Conservation (phyloP, 53 echinoderm and acorn worm genomes). For the Mesocentrotus franciscanus region DNA sequence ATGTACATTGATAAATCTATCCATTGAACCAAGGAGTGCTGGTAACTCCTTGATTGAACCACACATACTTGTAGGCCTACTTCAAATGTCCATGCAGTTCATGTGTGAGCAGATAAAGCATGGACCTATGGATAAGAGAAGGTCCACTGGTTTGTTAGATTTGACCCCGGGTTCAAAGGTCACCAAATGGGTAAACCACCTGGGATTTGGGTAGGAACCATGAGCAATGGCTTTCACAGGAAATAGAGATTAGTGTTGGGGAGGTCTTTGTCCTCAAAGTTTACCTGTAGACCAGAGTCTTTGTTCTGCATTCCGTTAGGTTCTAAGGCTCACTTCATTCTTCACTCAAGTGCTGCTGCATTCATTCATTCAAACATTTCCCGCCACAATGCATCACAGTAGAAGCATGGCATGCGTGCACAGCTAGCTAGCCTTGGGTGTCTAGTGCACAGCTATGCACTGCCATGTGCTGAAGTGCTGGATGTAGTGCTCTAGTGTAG, state of each 20-base stretch:
- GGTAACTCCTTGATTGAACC: too few species aligned
- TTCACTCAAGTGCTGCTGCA: neutral
- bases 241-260: constrained; percentile 53
- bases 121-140: neutral
- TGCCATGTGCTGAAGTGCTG: too few species aligned
- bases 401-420: neutral
- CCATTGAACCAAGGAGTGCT: too few species aligned
- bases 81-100: neutral
- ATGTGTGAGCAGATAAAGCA: neutral
- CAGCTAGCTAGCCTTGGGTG: neutral
- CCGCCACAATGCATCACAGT: constrained; percentile 35
- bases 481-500: neutral
- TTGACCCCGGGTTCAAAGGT: constrained; percentile 39
- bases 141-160: neutral
- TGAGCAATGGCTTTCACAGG: constrained; percentile 45
- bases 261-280: constrained; percentile 50
- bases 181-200: constrained; percentile 47
- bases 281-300: constrained; percentile 57
- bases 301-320: constrained; percentile 54
- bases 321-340: neutral
- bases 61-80: neutral
- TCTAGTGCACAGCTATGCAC: neutral
- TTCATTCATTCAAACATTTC: constrained; percentile 56
- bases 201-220: constrained; percentile 11
- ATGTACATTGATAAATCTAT: too few species aligned